A percentile compares a stretch with the other conserved stretches of the same genome.
Conservation (phyloP, 2,113 vertebrate genomes). For the Paracanthobrama guichenoti region DNA sequence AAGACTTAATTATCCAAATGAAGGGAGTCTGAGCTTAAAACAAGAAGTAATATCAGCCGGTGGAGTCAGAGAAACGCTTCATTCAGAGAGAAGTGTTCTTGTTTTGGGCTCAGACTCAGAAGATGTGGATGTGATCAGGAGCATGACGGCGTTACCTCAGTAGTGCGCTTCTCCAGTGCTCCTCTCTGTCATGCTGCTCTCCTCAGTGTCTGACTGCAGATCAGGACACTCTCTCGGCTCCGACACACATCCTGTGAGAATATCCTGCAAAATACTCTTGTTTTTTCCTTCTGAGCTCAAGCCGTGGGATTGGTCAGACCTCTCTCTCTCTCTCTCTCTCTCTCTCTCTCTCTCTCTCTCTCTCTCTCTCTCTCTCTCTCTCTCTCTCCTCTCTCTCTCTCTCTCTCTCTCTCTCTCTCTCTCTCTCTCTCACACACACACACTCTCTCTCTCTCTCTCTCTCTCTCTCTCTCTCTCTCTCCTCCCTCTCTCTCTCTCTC, state of each 20-base stretch:
- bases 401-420: neutral
- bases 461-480: too few species aligned
- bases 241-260: conserved; percentile 77
- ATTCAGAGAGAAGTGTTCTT: too few species aligned
- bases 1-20: too few species aligned
- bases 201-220: conserved; percentile 38
- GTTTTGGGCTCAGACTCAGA: too few species aligned
- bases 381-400: neutral
- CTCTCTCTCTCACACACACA: too few species aligned
- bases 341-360: conserved; percentile 31
- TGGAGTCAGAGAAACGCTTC: too few species aligned
- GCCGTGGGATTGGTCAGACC: conserved; percentile 69
- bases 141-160: neutral
- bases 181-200: neutral
- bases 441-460: conserved; percentile 5
- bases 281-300: conserved; percentile 61
- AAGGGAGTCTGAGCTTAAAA: too few species aligned
- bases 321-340: conserved; percentile 23
- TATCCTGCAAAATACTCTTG: conserved; percentile 68
- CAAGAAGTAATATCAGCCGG: too few species aligned
- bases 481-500: neutral
- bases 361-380: conserved; percentile 11
- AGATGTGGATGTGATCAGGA: too few species aligned
- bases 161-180: neutral
- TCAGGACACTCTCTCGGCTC: conserved; percentile 54